Evolutionary conservation across 2,113 vertebrate species (phyloP), one percentile per base, ranked within the genome.

Genomic region (Ondatra zibethicus): DNA sequence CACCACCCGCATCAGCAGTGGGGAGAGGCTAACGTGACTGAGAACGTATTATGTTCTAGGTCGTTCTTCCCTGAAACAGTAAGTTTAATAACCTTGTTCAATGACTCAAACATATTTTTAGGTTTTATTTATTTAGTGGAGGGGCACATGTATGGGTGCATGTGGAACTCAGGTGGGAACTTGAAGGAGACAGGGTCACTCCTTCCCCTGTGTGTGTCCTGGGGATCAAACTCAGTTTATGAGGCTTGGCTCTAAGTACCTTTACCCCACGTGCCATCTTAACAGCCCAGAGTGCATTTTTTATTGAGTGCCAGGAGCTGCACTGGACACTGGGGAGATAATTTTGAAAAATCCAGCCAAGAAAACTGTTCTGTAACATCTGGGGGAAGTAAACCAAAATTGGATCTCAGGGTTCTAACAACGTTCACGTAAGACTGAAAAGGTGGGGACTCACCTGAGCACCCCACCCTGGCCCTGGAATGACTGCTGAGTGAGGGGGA

Each of bases 341-440:
- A 16, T 52, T 95, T 96, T 94, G 55, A 55, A 81, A 93, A 89
- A 31, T 84, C 25, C 1, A 91, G 68, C 11, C 75, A 75, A 14
- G 19, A 11, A 33, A 52, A 47, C 76, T 87, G 39, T 31, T 97
- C 77, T 55, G 16, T 36, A 70, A 50, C 39, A 11, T 87, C 68
- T 93, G 11, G 55, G 86, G 31, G 58, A 55, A 29, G 5, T 73
- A 88, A 68, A 39, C 8, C 36, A 25, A 42, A 70, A 75, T 72
- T 78, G 25, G 33, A 39, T 73, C 76, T 90, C 7, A 9, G 78
- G 52, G 31, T 66, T 52, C 76, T 25, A 0, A 58, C 42, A 50
- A 91, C 29, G 72, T 76, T 92, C n/a, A 58, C 65, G 25, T 45
- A 31, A 85, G 17, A 36, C 19, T 85, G 55, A 39, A 93, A 92